A percentile compares a stretch with the other conserved stretches of the same genome.
Evolutionary conservation across 2,888 invertebrate genomes (phyloP).

Genomic region (Cryptophagus acutangulus): DNA sequence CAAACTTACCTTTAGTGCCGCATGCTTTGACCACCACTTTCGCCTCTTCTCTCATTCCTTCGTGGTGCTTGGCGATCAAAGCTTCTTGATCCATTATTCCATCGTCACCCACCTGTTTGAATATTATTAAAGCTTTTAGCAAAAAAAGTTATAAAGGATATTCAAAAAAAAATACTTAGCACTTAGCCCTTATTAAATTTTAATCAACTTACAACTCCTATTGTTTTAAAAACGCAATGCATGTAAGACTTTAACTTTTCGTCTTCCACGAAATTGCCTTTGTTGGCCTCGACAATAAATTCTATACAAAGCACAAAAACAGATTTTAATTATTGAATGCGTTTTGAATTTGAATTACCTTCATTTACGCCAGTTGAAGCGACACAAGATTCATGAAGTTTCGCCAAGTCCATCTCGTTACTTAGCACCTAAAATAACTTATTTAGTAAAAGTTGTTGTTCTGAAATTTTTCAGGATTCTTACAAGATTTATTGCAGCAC

Average conservation of each 20-base stretch:
- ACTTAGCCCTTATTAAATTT: too few species aligned
- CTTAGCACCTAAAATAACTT: slow-evolving; percentile 16
- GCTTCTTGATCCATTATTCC: slow-evolving; percentile 41
- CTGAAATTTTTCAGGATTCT: not conserved
- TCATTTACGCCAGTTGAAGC: slow-evolving; percentile 38
- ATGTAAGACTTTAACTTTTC: slow-evolving; percentile 39
- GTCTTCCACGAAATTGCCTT: slow-evolving; percentile 38
- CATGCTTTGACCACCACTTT: slow-evolving; percentile 33
- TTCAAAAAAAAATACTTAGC: too few species aligned
- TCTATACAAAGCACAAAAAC: slow-evolving; percentile 14
- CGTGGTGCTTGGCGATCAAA: slow-evolving; percentile 37
- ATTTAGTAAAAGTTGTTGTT: not conserved
- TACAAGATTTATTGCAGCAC: not conserved
- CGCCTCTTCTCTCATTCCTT: slow-evolving; percentile 28
- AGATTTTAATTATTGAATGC: not conserved
- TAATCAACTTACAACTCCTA: slow-evolving; percentile 39
- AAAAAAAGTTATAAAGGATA: too few species aligned
- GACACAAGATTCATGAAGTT: slow-evolving; percentile 39
- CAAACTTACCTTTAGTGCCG: slow-evolving; percentile 31
- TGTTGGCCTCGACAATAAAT: slow-evolving; percentile 33
- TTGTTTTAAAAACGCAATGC: slow-evolving; percentile 35
- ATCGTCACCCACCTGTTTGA: slow-evolving; percentile 42
- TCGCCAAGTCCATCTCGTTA: slow-evolving; percentile 37
- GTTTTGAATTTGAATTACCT: slow-evolving; percentile 27
- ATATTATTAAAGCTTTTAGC: too few species aligned